Base-by-base conservation (phyloP, 2,888 invertebrate genomes). In the Mongoloraphidia duomilia region DNA sequence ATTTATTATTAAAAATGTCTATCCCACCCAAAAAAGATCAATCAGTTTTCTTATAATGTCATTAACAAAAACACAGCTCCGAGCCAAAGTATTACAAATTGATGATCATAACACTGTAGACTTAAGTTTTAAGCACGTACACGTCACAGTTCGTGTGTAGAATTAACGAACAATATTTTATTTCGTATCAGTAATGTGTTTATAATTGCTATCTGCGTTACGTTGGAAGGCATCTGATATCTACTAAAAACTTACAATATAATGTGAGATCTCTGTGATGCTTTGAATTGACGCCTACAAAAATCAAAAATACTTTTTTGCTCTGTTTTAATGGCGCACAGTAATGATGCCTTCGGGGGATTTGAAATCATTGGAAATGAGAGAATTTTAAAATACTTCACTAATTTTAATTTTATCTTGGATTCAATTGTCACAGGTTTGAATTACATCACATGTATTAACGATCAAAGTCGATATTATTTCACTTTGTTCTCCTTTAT, bases 11-110 rank as follows among this genome's bases (percentile, higher is more conserved):
- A 42, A 42, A 42, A 42, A 42, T 37, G 45, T 45, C 38, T 45
- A 38, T 46, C 39, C 46, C 46, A 46, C 46, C 46, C 46, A 46
- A 46, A 46, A 46, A 38, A 40, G 46, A 46, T 46, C 46, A 46
- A 46, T 46, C 46, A 46, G 40, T 36, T 40, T 46, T 46, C 39
- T 17, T 46, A 38, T 36, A 46, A 34, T 44, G 35, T 64, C 63
- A 63, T 64, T 64, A 64, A 64, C 63, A 61, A 64, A 64, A 64
- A 64, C 62, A 63, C 62, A 58, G 61, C 63, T 61, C 46, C 55
- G 57, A 58, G 62, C 62, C 59, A 57, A 57, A 56, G 51, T 58
- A 59, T 59, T 57, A 60, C 59, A 58, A 60, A 61, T 59, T 60
- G 60, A 61, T 60, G 58, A 59, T 60, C 56, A 55, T 52, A 53